Evolutionary conservation across 2,888 invertebrate species (phyloP).

Genomic region (Phyllotreta striolata): DNA sequence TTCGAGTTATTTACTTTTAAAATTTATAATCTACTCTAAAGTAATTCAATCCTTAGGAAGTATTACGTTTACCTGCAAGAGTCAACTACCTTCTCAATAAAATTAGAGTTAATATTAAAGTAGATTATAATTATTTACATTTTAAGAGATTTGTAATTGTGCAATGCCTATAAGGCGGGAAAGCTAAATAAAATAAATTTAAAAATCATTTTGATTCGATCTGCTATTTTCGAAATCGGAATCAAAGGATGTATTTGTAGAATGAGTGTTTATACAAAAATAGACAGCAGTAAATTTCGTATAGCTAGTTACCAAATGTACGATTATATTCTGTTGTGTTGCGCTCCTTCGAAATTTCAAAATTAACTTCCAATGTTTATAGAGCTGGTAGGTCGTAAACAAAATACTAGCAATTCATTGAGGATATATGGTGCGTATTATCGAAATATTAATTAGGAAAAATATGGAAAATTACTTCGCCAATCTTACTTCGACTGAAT

Average conservation of each 20-base stretch:
- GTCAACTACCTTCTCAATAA: too few species aligned
- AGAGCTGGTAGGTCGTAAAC: slow-evolving; percentile 34
- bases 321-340: slow-evolving; percentile 13
- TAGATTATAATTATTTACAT: too few species aligned
- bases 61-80: too few species aligned
- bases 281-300: slow-evolving; percentile 44
- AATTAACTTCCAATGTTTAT: slow-evolving; percentile 33
- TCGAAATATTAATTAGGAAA: background rate
- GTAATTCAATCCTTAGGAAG: too few species aligned
- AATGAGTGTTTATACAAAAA: slow-evolving; percentile 45
- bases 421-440: slow-evolving; percentile 21
- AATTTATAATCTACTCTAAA: too few species aligned
- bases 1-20: too few species aligned
- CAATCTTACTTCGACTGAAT: too few species aligned
- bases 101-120: too few species aligned
- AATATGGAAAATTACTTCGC: background rate
- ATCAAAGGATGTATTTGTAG: slow-evolving; percentile 28
- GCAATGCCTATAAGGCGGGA: too few species aligned
- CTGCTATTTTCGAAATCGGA: slow-evolving; percentile 4
- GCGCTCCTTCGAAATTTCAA: slow-evolving; percentile 36
- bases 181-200: background rate
- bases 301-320: slow-evolving; percentile 41
- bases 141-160: too few species aligned
- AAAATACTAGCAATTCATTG: slow-evolving; percentile 31
- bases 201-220: background rate